These are phyloP conservation scores for Eurypyga helias DNA, from an alignment of 2,113 vertebrate genomes.

Conservation along the genomic window DNA sequence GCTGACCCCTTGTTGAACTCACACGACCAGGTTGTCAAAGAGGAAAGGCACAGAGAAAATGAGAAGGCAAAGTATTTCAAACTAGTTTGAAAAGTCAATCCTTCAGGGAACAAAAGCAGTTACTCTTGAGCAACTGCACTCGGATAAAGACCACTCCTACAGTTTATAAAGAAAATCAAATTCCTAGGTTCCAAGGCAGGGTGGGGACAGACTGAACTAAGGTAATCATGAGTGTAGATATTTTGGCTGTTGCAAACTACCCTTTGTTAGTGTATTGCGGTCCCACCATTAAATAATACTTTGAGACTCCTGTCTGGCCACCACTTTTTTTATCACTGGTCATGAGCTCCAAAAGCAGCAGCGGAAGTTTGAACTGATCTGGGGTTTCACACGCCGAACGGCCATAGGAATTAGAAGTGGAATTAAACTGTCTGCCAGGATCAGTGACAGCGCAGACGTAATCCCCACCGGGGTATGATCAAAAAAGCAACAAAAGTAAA, in stretches of 20 bases:
- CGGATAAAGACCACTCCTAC: neutral
- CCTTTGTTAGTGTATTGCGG: neutral
- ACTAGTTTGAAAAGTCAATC: neutral
- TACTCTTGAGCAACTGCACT: neutral
- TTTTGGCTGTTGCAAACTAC: neutral
- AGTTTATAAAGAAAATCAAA: neutral
- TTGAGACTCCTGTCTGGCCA: neutral
- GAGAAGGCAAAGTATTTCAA: neutral
- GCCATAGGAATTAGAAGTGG: neutral
- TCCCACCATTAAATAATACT: neutral
- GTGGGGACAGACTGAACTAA: neutral
- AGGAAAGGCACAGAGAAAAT: neutral
- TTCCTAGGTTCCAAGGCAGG: neutral
- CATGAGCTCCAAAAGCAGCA: neutral
- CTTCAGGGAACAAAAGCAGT: neutral
- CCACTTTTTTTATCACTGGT: neutral
- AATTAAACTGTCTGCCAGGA: neutral
- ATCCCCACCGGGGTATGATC: neutral
- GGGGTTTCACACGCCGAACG: neutral
- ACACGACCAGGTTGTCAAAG: neutral
- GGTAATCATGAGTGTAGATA: neutral
- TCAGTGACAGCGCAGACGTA: neutral
- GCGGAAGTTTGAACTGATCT: neutral
- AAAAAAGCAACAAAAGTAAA: neutral
- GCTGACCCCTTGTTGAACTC: slow-evolving; percentile 37